These are phyloP conservation scores for Acrobasis repandana DNA, from an alignment of 2,888 invertebrate species.

Conservation along the genomic window DNA sequence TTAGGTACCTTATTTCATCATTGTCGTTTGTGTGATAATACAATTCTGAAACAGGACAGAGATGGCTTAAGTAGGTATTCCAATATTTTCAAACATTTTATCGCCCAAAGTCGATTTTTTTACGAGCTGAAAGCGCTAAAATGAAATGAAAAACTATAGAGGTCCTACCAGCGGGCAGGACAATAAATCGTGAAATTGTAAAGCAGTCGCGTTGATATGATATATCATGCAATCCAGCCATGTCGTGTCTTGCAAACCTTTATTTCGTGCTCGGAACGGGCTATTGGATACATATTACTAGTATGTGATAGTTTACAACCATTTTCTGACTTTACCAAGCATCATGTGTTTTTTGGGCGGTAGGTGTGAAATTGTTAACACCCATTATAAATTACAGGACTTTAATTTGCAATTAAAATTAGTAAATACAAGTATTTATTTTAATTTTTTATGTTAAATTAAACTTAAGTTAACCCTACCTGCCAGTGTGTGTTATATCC, in stretches of 20 bases:
- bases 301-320: neutral
- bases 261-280: constrained; percentile 32
- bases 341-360: neutral
- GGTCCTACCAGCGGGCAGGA: constrained; percentile 27
- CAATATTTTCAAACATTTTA: neutral
- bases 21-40: too few relatives aligned
- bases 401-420: too few relatives aligned
- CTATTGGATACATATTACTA: neutral
- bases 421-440: too few relatives aligned
- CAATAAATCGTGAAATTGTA: constrained; percentile 31
- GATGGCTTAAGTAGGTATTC: neutral
- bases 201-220: constrained; percentile 48
- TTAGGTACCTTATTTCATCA: too few relatives aligned
- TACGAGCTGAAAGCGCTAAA: neutral
- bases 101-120: constrained; percentile 4
- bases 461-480: too few relatives aligned
- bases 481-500: too few relatives aligned
- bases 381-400: too few relatives aligned
- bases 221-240: constrained; percentile 59
- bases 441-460: too few relatives aligned
- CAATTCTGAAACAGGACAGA: neutral
- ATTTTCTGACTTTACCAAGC: too few relatives aligned
- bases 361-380: too few relatives aligned
- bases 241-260: constrained; percentile 52
- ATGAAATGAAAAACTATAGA: constrained; percentile 19